Conservation (phyloP, 2,888 invertebrate species). For the Acrobasis suavella region DNA sequence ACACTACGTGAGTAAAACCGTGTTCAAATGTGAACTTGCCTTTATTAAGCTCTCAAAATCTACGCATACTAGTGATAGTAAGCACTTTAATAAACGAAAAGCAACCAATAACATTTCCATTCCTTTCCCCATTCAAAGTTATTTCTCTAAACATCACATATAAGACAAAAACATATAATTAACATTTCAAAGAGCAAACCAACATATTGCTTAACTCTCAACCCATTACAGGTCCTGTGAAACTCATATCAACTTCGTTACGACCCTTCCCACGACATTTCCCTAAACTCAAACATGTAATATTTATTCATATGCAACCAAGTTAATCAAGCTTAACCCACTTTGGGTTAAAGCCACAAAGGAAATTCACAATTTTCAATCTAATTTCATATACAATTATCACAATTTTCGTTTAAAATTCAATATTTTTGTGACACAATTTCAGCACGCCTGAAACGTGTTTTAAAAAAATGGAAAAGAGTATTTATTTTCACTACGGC, state of each 20-base stretch:
- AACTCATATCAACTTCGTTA: constrained; percentile 22
- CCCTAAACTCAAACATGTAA: neutral
- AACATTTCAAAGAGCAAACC: neutral
- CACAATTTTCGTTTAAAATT: neutral
- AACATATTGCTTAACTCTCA: neutral
- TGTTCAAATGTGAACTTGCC: no score
- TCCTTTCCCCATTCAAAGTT: no score
- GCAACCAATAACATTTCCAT: no score
- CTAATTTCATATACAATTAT: neutral
- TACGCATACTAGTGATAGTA: no score
- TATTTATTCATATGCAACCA: constrained; percentile 11
- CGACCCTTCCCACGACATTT: constrained; percentile 1
- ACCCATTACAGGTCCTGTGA: neutral
- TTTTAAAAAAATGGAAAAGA: neutral
- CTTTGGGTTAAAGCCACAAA: constrained; percentile 5
- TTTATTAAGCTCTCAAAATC: no score
- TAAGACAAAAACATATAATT: neutral
- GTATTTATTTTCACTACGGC: neutral
- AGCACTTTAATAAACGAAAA: no score
- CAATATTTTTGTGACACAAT: neutral
- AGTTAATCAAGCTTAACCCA: constrained; percentile 8
- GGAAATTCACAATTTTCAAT: constrained; percentile 1
- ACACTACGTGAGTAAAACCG: no score
- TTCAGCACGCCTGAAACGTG: neutral
- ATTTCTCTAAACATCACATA: no score